phyloP scores from a whole-genome alignment of 2,113 vertebrate genomes.

The Phalacrocorax aristotelis region DNA sequence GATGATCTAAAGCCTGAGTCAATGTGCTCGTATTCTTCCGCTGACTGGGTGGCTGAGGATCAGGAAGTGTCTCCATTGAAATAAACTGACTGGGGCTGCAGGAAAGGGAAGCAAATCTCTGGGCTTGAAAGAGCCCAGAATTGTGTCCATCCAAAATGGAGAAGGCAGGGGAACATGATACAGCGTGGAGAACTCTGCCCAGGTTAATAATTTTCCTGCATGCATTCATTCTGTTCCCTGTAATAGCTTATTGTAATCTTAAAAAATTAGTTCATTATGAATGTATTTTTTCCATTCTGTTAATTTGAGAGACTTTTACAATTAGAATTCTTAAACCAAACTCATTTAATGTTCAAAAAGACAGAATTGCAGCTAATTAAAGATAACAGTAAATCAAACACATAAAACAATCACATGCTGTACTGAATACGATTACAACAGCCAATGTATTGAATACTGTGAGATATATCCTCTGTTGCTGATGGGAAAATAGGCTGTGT shows the following conservation, averaged over 20 bases:
- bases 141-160: not conserved
- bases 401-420: not conserved
- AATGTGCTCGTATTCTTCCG: not conserved
- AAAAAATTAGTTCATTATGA: constrained; percentile 11
- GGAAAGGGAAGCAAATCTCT: not conserved
- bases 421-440: not conserved
- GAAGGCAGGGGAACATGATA: not conserved
- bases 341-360: constrained; percentile 40
- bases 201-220: not conserved
- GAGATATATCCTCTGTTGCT: not conserved
- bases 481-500: not conserved
- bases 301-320: constrained; percentile 42
- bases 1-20: constrained; percentile 18
- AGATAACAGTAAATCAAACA: constrained; percentile 52
- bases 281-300: not conserved
- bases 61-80: not conserved
- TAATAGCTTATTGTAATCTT: constrained; percentile 23
- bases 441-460: not conserved
- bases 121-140: not conserved
- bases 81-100: not conserved
- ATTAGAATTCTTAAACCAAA: constrained; percentile 47
- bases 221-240: not conserved
- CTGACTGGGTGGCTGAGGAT: not conserved
- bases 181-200: not conserved
- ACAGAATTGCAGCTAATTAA: constrained; percentile 44